phyloP scores from a whole-genome alignment of 2,113 vertebrate species.

The Cynoglossus semilaevis region DNA sequence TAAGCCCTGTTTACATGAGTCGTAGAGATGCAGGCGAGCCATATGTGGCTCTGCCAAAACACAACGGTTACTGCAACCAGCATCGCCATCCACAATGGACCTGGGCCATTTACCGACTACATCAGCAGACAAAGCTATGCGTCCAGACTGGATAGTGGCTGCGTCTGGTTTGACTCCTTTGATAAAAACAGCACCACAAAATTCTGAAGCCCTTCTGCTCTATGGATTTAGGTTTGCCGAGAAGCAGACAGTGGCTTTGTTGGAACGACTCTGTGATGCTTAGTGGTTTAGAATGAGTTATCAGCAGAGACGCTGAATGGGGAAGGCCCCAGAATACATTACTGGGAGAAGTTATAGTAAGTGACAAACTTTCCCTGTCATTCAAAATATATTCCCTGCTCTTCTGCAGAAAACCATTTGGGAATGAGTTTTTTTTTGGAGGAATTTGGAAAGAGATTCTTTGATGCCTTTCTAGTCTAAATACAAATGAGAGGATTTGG shows the following conservation, averaged over 20 bases:
- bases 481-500: constrained; percentile 20
- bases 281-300: constrained; percentile 46
- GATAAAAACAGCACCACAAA: constrained; percentile 52
- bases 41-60: constrained; percentile 51
- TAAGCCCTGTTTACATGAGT: constrained; percentile 68
- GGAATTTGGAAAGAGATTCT: constrained; percentile 17
- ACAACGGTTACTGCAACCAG: constrained; percentile 40
- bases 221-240: constrained; percentile 43
- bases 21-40: constrained; percentile 61
- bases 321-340: constrained; percentile 6
- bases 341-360: background rate
- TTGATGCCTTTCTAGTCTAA: constrained; percentile 22
- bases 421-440: constrained; percentile 17
- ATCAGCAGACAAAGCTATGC: constrained; percentile 29
- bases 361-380: constrained; percentile 25
- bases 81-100: constrained; percentile 64
- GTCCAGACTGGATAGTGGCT: constrained; percentile 21
- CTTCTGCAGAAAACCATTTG: constrained; percentile 5
- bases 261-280: constrained; percentile 49
- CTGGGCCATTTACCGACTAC: constrained; percentile 43
- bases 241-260: constrained; percentile 42
- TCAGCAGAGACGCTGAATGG: constrained; percentile 33
- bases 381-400: constrained; percentile 21
- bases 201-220: constrained; percentile 48
- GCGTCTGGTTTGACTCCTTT: constrained; percentile 39